These are phyloP conservation scores for Sebastes itinus DNA, from an alignment of 2,797 vertebrate species.

Conservation along the genomic window DNA sequence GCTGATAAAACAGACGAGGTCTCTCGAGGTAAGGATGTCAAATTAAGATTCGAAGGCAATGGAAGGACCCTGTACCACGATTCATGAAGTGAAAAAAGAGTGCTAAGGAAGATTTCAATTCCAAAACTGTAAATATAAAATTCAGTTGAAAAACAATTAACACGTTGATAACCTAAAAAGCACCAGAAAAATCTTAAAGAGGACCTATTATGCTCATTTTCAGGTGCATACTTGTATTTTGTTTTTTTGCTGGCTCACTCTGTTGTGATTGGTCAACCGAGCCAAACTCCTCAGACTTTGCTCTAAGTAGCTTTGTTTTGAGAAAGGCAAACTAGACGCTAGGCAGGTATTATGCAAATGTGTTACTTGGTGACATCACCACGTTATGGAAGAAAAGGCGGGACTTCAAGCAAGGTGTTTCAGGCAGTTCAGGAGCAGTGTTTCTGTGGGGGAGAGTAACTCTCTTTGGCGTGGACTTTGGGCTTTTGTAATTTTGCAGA, in stretches of 20 bases:
- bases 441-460: too few species aligned
- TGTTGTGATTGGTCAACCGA: too few species aligned
- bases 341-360: too few species aligned
- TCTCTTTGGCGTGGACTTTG: not conserved
- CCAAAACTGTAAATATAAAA: not conserved
- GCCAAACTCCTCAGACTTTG: too few species aligned
- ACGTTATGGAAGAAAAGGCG: not conserved
- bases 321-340: too few species aligned
- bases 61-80: not conserved
- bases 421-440: too few species aligned
- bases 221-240: too few species aligned
- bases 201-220: too few species aligned
- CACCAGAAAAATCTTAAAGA: not conserved
- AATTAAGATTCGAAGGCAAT: not conserved
- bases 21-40: slow-evolving; percentile 30
- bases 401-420: not conserved
- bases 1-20: not conserved
- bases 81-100: not conserved
- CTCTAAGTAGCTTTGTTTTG: too few species aligned
- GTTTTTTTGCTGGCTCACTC: too few species aligned
- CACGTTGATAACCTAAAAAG: not conserved
- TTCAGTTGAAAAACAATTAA: not conserved
- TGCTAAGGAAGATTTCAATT: not conserved
- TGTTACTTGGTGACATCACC: not conserved
- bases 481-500: not conserved